Base-by-base conservation (phyloP, 2,888 invertebrate species). In the Tetragnatha montana region DNA sequence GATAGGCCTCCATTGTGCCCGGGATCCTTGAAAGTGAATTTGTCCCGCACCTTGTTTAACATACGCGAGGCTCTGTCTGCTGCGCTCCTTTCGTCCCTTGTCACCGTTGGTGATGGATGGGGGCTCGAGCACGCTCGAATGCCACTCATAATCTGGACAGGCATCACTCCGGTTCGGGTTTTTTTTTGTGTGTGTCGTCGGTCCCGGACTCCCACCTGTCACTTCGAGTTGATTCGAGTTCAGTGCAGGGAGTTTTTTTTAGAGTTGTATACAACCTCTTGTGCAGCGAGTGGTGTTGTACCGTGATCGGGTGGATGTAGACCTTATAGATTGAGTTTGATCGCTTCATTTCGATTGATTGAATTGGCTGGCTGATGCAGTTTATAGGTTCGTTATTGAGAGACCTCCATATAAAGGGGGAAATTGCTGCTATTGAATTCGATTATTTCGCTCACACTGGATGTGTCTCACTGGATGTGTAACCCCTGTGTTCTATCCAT, bases 11-110 rank as follows among this genome's bases (percentile, higher is more conserved):
- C 78, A n/a, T 21, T 69, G 69, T 84, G 49, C 68, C 8, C n/a
- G 68, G 76, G 47, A 70, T 76, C 81, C 87, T 87, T 81, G 81
- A 81, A 87, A 81, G 69, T 87, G 87, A 83, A 88, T 83, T 88
- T 88, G 88, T 88, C 74, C 78, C 51, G 47, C 70, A 69, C 75
- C 81, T 81, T 88, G 88, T 88, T 76, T 51, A 81, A 81, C 83
- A 83, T 22, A 35, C 8, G 35, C 50, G 51, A 60, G 70, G 82
- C 35, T 76, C 17, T 49, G 12, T 47, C 49, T 76, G 47, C 51
- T 75, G 8, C n/a, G 70, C 17, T 75, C 74, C 75, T 47, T 60
- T 69, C 80, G 83, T 75, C 74, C 60, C 75, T 68, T 87, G 87
- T 81, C 87, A 87, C n/a, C 47, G 21, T 47, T 19, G 19, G 68